Evolutionary conservation across 2,888 invertebrate genomes (phyloP), one percentile per base, ranked within the genome.

Genomic region (Trilocha varians): DNA sequence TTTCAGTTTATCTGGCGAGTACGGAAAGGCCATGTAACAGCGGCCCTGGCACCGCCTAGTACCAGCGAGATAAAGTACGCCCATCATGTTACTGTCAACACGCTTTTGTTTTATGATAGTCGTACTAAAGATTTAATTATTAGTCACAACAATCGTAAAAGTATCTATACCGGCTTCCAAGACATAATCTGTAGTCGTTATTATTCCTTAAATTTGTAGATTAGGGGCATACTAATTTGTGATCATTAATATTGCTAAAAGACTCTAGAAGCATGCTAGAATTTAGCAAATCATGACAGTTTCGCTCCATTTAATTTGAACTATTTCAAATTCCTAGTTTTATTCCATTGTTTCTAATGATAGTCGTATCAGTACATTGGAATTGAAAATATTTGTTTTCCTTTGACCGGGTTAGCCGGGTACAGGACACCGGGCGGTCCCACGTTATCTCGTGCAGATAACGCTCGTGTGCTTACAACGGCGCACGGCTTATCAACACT

Each of bases 31-130:
- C 68, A 62, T 59, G 50, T 52, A 47, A 40, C 49, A 48, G 53
- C 64, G 63, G 62, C 68, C 69, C 73, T 73, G 76, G 73, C 61
- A 76, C 78, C 67, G 70, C 69, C 71, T 70, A 71, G 72, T 63
- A 78, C 75, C 63, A 64, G 53, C 57, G 58, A 53, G 71, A 70
- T 73, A 72, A 71, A 69, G 64, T 59, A 70, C 71, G 70, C 72
- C 74, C 69, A 72, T 65, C 58, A 55, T 49, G 50, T 51, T 54
- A 56, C 62, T 62, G 48, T 49, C 52, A 52, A 48, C 42, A 40
- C 47, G 44, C 52, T 50, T n/a, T 48, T 16, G 16, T 32, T 25
- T 25, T 11, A 25, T 25, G 25, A 25, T 25, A 9, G 25, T 25
- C 11, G 25, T 6, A 25, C 5, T 18, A 4, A 18, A 18, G 8